Percentiles rank a stretch among this genome's conserved stretches.
Conservation (phyloP, 2,888 invertebrate genomes). For the Lepidonotus clava region DNA sequence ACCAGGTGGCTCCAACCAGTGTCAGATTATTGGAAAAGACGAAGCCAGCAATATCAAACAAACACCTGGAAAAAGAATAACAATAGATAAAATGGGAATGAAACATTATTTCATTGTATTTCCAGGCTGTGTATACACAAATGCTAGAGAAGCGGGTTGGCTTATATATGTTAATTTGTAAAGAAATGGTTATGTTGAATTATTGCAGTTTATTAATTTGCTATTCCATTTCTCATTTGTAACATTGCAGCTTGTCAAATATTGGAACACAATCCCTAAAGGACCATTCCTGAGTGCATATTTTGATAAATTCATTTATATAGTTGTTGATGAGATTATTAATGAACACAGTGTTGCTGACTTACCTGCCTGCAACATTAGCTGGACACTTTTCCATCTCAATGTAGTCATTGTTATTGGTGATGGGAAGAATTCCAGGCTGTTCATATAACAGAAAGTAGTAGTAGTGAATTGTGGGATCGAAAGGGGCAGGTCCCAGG, state of each 20-base stretch:
- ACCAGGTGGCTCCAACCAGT: conserved; percentile 64
- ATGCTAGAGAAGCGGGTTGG: too few species aligned
- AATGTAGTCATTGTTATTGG: background rate
- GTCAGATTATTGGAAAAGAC: conserved; percentile 58
- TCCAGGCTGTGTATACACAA: too few species aligned
- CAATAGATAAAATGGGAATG: too few species aligned
- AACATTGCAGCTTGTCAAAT: too few species aligned
- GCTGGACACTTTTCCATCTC: background rate
- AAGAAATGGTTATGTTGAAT: too few species aligned
- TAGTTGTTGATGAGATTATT: background rate
- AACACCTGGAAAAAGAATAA: conserved; percentile 60
- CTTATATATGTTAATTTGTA: too few species aligned
- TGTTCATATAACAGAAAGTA: conserved; percentile 27
- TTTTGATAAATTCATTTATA: background rate
- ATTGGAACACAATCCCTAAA: too few species aligned
- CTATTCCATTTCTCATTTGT: too few species aligned
- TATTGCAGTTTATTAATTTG: too few species aligned
- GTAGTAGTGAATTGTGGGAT: background rate
- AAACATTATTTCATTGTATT: too few species aligned
- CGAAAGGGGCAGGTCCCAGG: background rate
- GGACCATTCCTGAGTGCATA: background rate
- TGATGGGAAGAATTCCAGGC: background rate
- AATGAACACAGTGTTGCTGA: background rate
- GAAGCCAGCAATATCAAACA: conserved; percentile 61
- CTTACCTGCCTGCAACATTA: background rate